A percentile compares a stretch with the other conserved stretches of the same genome.
Conservation (phyloP, 2,113 vertebrate species). For the Ciconia boyciana region DNA sequence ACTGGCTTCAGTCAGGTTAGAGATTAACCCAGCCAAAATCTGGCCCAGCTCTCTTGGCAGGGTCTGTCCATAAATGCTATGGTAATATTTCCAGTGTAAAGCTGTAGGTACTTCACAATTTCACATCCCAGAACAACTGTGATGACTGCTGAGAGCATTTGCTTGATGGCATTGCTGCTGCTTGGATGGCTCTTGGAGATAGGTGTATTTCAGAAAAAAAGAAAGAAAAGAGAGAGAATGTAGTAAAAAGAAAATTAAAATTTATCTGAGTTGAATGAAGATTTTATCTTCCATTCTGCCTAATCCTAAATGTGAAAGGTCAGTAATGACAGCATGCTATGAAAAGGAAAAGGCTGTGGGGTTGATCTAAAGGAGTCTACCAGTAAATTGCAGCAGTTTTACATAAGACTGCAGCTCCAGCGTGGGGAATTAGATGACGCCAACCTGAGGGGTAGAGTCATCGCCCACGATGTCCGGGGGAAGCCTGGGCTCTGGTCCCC, state of each 20-base stretch:
- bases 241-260: background rate
- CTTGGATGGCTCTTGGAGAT: background rate
- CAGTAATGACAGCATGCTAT: accelerated
- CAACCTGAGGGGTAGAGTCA: background rate
- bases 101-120: background rate
- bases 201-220: background rate
- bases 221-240: background rate
- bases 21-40: background rate
- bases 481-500: background rate
- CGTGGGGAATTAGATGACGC: background rate
- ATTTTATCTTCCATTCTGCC: background rate
- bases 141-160: background rate
- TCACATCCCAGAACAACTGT: background rate
- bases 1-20: background rate
- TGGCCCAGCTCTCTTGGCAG: background rate
- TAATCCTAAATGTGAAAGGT: slow-evolving; percentile 12
- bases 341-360: background rate
- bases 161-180: background rate
- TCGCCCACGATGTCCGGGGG: accelerated
- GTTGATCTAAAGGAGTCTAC: background rate
- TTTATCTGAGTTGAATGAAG: background rate
- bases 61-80: background rate
- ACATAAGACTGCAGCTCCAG: background rate
- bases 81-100: background rate
- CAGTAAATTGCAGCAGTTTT: background rate